Percentiles rank a stretch among this genome's conserved stretches.
These are phyloP conservation scores for Spialia ferax DNA, from an alignment of 2,888 invertebrate genomes.

Conservation along the genomic window DNA sequence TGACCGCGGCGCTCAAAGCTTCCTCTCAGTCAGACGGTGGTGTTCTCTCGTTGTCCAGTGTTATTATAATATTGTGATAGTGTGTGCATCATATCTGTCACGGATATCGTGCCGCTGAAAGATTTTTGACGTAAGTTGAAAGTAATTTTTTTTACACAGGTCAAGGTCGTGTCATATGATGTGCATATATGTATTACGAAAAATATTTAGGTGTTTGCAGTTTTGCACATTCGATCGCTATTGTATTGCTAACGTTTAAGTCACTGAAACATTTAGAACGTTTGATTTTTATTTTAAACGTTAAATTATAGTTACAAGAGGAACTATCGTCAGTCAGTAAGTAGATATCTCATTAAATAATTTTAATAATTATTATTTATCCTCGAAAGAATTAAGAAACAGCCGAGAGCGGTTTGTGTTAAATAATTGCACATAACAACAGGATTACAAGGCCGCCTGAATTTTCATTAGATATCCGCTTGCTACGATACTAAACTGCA, in stretches of 20 bases:
- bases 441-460: slow-evolving; percentile 45
- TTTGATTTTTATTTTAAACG: not conserved
- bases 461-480: slow-evolving; percentile 42
- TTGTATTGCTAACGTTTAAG: no score
- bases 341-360: slow-evolving; percentile 18
- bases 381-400: slow-evolving; percentile 41
- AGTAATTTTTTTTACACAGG: not conserved
- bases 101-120: not conserved
- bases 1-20: slow-evolving; percentile 71
- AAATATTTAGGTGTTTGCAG: no score
- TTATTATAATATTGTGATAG: slow-evolving; percentile 12
- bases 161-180: not conserved
- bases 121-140: slow-evolving; percentile 4
- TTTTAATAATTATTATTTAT: slow-evolving; percentile 27
- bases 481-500: not conserved
- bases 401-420: slow-evolving; percentile 38
- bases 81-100: slow-evolving; percentile 31
- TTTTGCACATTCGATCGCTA: no score
- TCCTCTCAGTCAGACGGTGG: slow-evolving; percentile 49
- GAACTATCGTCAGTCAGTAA: not conserved
- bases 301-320: not conserved
- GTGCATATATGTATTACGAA: no score
- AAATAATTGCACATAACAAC: slow-evolving; percentile 45
- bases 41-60: slow-evolving; percentile 5
- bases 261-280: no score